Evolutionary conservation across 2,113 vertebrate species (phyloP).

Genomic region (Archilochus colubris): DNA sequence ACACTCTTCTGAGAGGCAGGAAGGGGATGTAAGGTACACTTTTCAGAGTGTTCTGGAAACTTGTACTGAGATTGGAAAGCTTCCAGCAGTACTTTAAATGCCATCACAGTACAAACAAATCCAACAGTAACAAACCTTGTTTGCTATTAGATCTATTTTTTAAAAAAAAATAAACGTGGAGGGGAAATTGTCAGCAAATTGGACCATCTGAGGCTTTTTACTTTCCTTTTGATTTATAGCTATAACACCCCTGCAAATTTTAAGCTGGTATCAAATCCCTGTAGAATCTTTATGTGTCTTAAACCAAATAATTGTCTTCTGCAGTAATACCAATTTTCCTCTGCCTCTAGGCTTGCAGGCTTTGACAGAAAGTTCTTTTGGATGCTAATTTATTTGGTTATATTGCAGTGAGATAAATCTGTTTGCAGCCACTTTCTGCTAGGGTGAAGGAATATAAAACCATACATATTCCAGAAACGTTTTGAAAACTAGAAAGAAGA

Average conservation of each 20-base stretch:
- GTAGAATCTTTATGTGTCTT: conserved; percentile 50
- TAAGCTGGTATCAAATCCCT: conserved; percentile 42
- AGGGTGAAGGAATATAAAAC: neutral
- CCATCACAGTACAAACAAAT: neutral
- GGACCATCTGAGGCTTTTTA: conserved; percentile 28
- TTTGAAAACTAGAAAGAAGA: neutral
- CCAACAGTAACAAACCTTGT: neutral
- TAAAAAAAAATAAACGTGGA: conserved; percentile 23
- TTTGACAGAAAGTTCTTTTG: conserved; percentile 38
- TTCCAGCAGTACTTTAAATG: neutral
- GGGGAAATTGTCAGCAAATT: conserved; percentile 41
- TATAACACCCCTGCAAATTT: conserved; percentile 8
- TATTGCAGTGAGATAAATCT: conserved; percentile 13
- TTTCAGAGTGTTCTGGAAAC: neutral
- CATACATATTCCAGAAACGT: neutral
- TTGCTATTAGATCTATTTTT: conserved; percentile 25
- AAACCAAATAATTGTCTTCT: conserved; percentile 69
- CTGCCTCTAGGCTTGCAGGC: conserved; percentile 32
- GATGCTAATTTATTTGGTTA: conserved; percentile 66
- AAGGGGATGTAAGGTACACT: neutral
- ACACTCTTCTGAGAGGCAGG: neutral
- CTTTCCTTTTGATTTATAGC: conserved; percentile 39
- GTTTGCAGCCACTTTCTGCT: neutral
- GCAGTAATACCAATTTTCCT: conserved; percentile 49
- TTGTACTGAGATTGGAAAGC: neutral